These are phyloP conservation scores for Callyntrura sp. DNA, from an alignment of 2,888 invertebrate species.

Conservation along the genomic window DNA sequence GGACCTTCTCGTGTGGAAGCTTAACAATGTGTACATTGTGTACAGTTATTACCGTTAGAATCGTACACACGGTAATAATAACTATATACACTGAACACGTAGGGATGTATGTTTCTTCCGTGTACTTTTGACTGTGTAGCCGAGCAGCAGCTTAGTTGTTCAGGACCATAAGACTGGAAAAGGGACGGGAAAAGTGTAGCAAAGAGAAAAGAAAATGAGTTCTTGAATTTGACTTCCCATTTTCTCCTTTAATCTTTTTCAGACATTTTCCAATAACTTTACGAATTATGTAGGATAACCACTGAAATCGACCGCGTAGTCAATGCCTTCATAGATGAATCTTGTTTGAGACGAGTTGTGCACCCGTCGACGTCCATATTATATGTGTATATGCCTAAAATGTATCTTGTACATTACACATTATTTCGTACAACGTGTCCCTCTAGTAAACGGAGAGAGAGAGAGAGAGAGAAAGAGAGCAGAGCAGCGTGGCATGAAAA, in stretches of 20 bases:
- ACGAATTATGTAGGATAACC: constrained; percentile 84
- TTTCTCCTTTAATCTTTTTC: constrained; percentile 84
- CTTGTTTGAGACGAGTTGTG: constrained; percentile 62
- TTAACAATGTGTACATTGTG: constrained; percentile 52
- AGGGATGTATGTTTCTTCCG: not conserved
- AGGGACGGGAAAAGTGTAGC: constrained; percentile 27
- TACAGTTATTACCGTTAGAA: constrained; percentile 38
- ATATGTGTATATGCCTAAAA: constrained; percentile 5
- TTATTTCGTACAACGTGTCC: constrained; percentile 31
- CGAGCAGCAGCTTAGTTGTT: too few relatives aligned
- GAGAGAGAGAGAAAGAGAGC: too few relatives aligned
- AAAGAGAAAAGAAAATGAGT: constrained; percentile 83
- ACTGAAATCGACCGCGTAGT: constrained; percentile 80
- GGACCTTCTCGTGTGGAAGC: constrained; percentile 12
- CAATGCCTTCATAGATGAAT: constrained; percentile 75
- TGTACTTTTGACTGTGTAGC: too few relatives aligned
- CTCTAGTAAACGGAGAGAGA: too few relatives aligned
- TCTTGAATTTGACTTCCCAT: constrained; percentile 84
- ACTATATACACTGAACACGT: not conserved
- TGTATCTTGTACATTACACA: constrained; percentile 43
- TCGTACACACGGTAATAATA: constrained; percentile 1
- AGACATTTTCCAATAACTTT: constrained; percentile 84
- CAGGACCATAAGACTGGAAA: not conserved
- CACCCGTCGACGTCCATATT: not conserved
- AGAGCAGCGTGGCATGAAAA: constrained; percentile 60